Conservation (phyloP, 2,113 vertebrate species). For the Nannobrachium achirus region DNA sequence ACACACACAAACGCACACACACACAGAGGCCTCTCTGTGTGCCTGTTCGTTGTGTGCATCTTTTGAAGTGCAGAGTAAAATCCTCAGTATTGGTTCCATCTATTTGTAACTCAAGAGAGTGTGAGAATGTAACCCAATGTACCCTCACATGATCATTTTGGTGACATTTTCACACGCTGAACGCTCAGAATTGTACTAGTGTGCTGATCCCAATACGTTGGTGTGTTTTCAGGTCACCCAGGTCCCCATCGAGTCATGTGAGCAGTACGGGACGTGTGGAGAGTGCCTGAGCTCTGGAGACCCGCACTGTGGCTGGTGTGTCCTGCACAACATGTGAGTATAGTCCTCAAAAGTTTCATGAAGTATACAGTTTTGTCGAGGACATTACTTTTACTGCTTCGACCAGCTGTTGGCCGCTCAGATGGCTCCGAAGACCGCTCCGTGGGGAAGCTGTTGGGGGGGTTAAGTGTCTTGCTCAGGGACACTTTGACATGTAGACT, state of each 20-base stretch:
- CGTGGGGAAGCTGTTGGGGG: too few species aligned
- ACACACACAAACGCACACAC: too few species aligned
- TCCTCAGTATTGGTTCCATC: too few species aligned
- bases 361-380: too few species aligned
- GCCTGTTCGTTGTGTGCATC: background rate
- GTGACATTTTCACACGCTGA: too few species aligned
- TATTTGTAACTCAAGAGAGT: too few species aligned
- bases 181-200: background rate
- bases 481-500: too few species aligned
- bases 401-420: too few species aligned
- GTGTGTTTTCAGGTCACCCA: slow-evolving; percentile 85
- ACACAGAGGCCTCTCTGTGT: background rate
- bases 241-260: slow-evolving; percentile 94
- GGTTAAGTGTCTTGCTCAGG: too few species aligned
- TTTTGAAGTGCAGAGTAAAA: background rate
- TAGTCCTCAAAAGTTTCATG: background rate
- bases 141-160: background rate
- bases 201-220: background rate
- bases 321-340: slow-evolving; percentile 97
- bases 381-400: too few species aligned
- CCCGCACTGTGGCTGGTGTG: slow-evolving; percentile 98
- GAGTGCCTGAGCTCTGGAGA: slow-evolving; percentile 97
- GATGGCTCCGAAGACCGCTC: too few species aligned
- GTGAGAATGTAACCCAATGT: background rate
- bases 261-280: slow-evolving; percentile 93